A percentile compares a stretch with the other conserved stretches of the same genome.
These are phyloP conservation scores for Cyanoliseus patagonus DNA, from an alignment of 2,113 vertebrate genomes.

Conservation along the genomic window DNA sequence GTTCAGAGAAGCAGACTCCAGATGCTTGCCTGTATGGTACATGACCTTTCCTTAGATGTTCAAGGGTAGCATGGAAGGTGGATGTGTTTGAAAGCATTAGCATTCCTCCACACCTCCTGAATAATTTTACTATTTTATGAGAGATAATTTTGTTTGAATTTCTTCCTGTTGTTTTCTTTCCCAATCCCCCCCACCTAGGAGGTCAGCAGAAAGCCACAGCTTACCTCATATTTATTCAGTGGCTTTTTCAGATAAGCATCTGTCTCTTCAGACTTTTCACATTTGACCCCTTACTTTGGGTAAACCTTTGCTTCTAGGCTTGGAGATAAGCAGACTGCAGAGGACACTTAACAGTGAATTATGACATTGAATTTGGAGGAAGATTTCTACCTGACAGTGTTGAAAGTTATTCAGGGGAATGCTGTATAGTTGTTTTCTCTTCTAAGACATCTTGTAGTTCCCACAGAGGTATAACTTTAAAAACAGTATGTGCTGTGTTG, in stretches of 20 bases:
- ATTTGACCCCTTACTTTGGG: not conserved
- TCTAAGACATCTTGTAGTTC: not conserved
- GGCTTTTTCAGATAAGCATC: not conserved
- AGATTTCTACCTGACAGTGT: not conserved
- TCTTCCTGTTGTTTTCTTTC: slow-evolving; percentile 48
- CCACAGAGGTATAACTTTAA: not conserved
- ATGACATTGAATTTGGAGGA: not conserved
- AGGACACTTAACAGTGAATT: not conserved
- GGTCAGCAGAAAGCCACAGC: slow-evolving; percentile 32
- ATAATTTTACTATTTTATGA: slow-evolving; percentile 25
- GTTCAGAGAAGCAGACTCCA: not conserved
- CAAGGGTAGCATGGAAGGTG: not conserved
- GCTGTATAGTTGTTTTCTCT: not conserved
- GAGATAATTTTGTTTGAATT: slow-evolving; percentile 50
- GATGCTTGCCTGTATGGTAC: slow-evolving; percentile 29
- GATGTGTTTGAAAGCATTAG: slow-evolving; percentile 7
- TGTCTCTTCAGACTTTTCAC: slow-evolving; percentile 10
- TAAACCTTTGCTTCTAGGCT: not conserved
- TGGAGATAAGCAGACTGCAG: not conserved
- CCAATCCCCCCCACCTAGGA: not conserved
- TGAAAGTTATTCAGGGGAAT: not conserved
- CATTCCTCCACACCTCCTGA: slow-evolving; percentile 18
- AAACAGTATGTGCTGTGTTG: not conserved
- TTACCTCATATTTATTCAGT: slow-evolving; percentile 50
- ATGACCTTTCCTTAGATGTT: slow-evolving; percentile 5